Evolutionary conservation across 2,113 vertebrate genomes (phyloP).

Genomic region (Syngnathoides biaculeatus): DNA sequence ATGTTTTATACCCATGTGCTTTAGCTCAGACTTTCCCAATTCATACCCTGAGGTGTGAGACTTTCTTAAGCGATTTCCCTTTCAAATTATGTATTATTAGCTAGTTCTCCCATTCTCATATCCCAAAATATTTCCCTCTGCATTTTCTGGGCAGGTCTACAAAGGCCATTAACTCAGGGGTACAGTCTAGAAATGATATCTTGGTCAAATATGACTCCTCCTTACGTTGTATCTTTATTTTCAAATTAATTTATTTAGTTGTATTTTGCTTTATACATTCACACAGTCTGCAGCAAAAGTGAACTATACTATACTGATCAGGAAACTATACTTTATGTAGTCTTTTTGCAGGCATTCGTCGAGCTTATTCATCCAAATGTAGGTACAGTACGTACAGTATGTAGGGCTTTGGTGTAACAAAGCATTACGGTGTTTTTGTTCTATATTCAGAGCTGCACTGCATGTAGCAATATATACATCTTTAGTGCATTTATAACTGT

Average conservation of each 20-base stretch:
- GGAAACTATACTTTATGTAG: too few species aligned
- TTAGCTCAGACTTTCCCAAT: background rate
- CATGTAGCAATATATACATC: background rate
- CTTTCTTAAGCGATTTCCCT: background rate
- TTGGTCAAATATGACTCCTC: background rate
- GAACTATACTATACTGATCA: background rate
- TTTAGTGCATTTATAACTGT: background rate
- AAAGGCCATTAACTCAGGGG: too few species aligned
- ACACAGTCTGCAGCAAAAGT: background rate
- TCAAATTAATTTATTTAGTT: slow-evolving; percentile 5
- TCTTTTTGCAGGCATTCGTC: background rate
- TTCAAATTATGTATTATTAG: background rate
- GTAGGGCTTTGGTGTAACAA: background rate
- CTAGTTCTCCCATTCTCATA: background rate
- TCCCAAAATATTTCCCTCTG: too few species aligned
- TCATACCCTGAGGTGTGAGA: background rate
- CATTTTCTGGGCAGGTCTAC: too few species aligned
- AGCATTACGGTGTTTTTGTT: background rate
- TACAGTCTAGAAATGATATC: too few species aligned
- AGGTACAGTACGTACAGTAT: background rate
- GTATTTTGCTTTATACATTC: slow-evolving; percentile 5
- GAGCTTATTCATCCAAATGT: slow-evolving; percentile 6
- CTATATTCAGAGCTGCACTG: too few species aligned
- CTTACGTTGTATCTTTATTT: background rate
- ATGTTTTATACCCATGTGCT: slow-evolving; percentile 8